Base-by-base conservation (phyloP, 2,888 invertebrate species). In the Schrankia costaestrigalis region DNA sequence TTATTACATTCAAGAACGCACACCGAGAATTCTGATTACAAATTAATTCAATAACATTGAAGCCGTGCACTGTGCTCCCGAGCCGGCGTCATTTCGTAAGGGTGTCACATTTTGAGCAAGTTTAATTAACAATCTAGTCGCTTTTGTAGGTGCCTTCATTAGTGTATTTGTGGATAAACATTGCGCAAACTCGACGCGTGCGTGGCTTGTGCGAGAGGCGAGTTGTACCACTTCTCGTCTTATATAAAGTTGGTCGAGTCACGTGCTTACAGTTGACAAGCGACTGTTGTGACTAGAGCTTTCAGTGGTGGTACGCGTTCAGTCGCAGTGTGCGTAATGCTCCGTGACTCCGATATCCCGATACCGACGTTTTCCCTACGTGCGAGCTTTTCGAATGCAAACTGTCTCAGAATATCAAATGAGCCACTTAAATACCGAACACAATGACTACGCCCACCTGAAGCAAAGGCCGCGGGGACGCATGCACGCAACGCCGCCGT, bases 51-150 rank as follows among this genome's bases (percentile, higher is more conserved):
- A 85, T 83, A 82, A 84, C 75, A 83, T 83, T 80, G 76, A 76
- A 79, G 70, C 75, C 77, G 78, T 85, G 81, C 83, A 84, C 78
- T 79, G 82, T 83, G 74, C 83, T 80, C 77, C 75, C 75, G 63
- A 69, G 69, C 69, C 63, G 71, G 71, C 78, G 71, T 81, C 82
- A 82, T 84, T 86, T 79, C 76, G 84, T 82, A 84, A 80, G 84
- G 85, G 82, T 85, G 84, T 84, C 85, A 85, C 85, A 87, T 86
- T 86, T 86, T 84, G 79, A 85, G 83, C 81, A 82, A 84, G 86
- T 86, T 87, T 85, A 87, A 87, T 87, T 86, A 87, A 86, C 86
- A 87, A 87, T 85, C 83, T 83, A 86, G 83, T 82, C 78, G 84
- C 85, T 86, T 83, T 83, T 84, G 84, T 83, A 82, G 84, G 82